Conservation (phyloP, 2,113 vertebrate species). For the Meleagris gallopavo region DNA sequence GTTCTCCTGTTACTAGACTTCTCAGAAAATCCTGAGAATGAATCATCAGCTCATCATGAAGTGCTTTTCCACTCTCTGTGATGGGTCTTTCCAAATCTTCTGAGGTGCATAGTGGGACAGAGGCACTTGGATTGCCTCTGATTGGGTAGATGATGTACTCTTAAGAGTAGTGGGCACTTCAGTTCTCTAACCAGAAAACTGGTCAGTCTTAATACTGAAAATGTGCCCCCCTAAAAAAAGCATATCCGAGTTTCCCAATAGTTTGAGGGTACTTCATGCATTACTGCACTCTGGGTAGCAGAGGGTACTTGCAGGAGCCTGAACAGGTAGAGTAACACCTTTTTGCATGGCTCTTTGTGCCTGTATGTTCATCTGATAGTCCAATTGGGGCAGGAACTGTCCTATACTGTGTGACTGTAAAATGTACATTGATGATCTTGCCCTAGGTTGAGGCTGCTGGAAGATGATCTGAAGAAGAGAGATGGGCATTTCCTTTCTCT, state of each 20-base stretch:
- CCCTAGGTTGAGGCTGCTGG: background rate
- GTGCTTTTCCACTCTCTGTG: background rate
- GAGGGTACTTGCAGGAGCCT: background rate
- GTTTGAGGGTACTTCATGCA: background rate
- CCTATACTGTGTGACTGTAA: background rate
- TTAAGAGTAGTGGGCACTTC: background rate
- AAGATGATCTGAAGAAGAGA: background rate
- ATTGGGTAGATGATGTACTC: background rate
- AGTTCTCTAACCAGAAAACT: background rate
- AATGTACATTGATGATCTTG: rapidly evolving
- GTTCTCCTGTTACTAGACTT: background rate
- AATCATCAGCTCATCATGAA: background rate
- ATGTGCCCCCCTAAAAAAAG: background rate
- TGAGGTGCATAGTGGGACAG: too few relatives aligned
- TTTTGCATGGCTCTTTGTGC: background rate
- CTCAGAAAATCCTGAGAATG: background rate
- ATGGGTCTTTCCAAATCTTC: background rate
- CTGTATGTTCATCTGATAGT: background rate
- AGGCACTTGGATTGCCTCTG: background rate
- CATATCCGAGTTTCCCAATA: background rate
- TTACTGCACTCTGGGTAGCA: background rate
- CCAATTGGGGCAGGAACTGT: background rate
- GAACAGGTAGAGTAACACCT: background rate
- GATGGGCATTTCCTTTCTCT: background rate
- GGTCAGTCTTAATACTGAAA: background rate